phyloP scores from a whole-genome alignment of 1,140 invertebrate species.

The Drosophila kanapiae region DNA sequence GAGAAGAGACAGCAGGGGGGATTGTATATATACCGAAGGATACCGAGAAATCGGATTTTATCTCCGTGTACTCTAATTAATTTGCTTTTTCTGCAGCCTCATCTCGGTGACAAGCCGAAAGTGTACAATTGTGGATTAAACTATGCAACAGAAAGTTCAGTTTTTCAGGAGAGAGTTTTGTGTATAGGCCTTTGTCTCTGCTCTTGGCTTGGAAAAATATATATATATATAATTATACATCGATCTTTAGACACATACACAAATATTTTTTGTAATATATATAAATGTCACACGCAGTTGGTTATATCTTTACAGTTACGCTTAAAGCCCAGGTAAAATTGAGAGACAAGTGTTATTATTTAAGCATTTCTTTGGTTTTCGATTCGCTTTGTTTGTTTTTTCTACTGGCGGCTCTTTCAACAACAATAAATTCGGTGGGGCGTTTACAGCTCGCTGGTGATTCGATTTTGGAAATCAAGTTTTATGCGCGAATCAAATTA shows the following conservation, averaged over 20 bases:
- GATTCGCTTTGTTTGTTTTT: background rate
- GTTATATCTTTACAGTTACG: constrained; percentile 9
- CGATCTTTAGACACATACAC: constrained; percentile 31
- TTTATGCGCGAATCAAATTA: constrained; percentile 34
- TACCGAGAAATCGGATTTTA: constrained; percentile 45
- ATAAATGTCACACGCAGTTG: constrained; percentile 19
- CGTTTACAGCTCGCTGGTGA: constrained; percentile 71
- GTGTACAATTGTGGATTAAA: constrained; percentile 42
- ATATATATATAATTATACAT: constrained; percentile 27
- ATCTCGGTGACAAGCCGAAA: constrained; percentile 50
- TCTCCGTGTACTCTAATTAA: constrained; percentile 59
- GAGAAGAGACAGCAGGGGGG: constrained; percentile 7
- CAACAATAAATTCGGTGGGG: constrained; percentile 80
- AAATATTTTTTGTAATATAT: constrained; percentile 14
- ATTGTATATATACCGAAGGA: background rate
- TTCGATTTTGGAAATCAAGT: constrained; percentile 63
- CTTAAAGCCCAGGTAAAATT: constrained; percentile 29
- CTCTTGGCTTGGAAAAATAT: constrained; percentile 58
- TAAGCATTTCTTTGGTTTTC: background rate
- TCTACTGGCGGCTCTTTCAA: constrained; percentile 35
- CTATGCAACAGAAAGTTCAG: constrained; percentile 16
- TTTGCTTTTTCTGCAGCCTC: constrained; percentile 54
- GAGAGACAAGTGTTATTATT: constrained; percentile 18
- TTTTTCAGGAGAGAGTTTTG: constrained; percentile 1
- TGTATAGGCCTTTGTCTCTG: constrained; percentile 12